Percentiles rank a stretch among this genome's conserved stretches.
Conservation (phyloP, 2,888 invertebrate species). For the Tenthredo mesomela region DNA sequence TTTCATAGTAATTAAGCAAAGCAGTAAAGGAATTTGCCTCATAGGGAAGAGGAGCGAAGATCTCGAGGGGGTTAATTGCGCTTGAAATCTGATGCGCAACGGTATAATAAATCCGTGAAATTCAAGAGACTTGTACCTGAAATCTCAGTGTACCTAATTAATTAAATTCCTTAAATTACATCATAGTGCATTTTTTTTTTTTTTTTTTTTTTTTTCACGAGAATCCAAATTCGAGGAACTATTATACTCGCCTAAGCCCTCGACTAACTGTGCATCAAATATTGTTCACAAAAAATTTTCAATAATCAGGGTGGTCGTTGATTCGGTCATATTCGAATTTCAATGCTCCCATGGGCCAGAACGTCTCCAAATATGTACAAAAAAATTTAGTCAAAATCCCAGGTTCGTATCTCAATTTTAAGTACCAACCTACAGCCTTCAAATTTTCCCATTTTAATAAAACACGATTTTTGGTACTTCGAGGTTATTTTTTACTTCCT, state of each 20-base stretch:
- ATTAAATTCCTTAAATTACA: background rate
- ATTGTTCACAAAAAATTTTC: background rate
- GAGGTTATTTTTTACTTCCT: too few species aligned
- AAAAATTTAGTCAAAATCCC: too few species aligned
- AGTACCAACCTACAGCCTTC: too few species aligned
- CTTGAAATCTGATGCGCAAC: background rate
- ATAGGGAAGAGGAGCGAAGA: background rate
- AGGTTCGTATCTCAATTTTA: too few species aligned
- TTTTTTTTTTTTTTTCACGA: too few species aligned
- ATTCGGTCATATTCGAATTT: too few species aligned
- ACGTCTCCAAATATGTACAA: too few species aligned
- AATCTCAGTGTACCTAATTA: background rate
- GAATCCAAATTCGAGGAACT: background rate
- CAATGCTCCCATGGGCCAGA: too few species aligned
- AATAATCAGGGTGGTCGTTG: background rate
- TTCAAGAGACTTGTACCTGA: background rate
- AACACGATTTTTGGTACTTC: too few species aligned
- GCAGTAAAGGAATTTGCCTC: background rate
- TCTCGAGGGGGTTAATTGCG: background rate
- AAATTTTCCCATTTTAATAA: too few species aligned
- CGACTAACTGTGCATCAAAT: background rate
- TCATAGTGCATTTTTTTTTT: background rate
- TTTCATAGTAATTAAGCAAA: background rate
- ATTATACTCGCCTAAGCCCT: background rate
- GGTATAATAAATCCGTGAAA: conserved; percentile 12